Base-by-base conservation (phyloP, 2,888 invertebrate genomes). In the Drosophila crucigera region DNA sequence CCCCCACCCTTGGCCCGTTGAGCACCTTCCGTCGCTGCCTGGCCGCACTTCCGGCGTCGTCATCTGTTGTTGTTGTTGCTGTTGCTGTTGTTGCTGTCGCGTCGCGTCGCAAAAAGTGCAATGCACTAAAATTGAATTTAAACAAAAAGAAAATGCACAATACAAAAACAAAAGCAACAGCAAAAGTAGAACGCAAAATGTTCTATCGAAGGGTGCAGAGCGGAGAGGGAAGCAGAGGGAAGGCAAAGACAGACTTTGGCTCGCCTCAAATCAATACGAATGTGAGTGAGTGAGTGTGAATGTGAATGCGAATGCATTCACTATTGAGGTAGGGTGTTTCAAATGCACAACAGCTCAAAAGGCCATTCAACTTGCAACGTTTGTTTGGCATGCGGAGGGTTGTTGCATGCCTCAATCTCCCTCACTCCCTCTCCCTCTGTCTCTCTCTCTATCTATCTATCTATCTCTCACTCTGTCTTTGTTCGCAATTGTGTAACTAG, bases 71-170 rank as follows among this genome's bases (percentile, higher is more conserved):
- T 30, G 55, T n/a, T 56, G 52, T n/a, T 25, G 47, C 6, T 10
- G 33, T 33, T 30, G 28, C 61, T 59, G 66, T 49, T 66, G 56
- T 41, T 9, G 66, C 7, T 14, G 47, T 31, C 64, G 47, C 64
- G 64, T 64, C 58, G 58, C 63, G 60, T 73, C 53, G 74, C 89
- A 89, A 87, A 87, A 89, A 87, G 87, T 89, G 87, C 87, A 87
- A 89, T 87, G 89, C 73, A 89, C 90, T 89, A 84, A 83, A 87
- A 87, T 86, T 86, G 80, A 87, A 89, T 87, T 89, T 83, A 78
- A 87, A 82, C 79, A 89, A 86, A 89, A 86, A 83, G 73, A 76
- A 78, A 74, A 70, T 62, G 62, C 19, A 54, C 9, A 35, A 54
- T 19, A 56, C 50, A 69, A 62, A 62, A 35, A 67, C 64, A 61